Evolutionary conservation across 2,113 vertebrate genomes (phyloP).

Genomic region (Meles meles): DNA sequence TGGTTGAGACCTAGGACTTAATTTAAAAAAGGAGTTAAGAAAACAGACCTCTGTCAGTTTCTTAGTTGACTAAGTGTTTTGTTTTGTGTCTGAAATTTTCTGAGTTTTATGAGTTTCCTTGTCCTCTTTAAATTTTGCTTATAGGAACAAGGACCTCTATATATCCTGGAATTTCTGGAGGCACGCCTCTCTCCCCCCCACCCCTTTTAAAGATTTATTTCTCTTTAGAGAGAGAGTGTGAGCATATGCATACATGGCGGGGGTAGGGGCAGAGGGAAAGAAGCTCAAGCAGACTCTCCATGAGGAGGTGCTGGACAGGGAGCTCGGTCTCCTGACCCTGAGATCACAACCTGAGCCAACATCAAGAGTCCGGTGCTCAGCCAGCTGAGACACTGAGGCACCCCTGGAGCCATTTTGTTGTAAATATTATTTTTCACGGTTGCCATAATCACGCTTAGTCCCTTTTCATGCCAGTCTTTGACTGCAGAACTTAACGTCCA

Average conservation of each 20-base stretch:
- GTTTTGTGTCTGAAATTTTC: background rate
- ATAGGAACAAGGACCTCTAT: background rate
- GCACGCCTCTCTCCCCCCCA: accelerated
- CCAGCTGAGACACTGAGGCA: background rate
- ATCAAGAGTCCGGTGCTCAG: background rate
- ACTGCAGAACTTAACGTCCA: background rate
- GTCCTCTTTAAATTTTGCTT: background rate
- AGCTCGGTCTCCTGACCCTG: background rate
- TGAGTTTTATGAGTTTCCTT: background rate
- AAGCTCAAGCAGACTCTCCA: background rate
- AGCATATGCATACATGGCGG: background rate
- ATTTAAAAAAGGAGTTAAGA: background rate
- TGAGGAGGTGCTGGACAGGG: background rate
- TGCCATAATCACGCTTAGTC: background rate
- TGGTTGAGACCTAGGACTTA: background rate
- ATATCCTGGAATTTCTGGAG: background rate
- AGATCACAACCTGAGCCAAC: background rate
- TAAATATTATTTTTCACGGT: background rate
- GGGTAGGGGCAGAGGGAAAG: background rate
- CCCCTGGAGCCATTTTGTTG: background rate
- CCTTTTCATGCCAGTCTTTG: background rate
- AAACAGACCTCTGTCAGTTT: background rate
- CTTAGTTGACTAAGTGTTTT: background rate
- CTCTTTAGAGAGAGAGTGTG: background rate
- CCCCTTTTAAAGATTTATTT: background rate